Evolutionary conservation across 2,113 vertebrate species (phyloP).

Genomic region (Psittacula cyanocephala): DNA sequence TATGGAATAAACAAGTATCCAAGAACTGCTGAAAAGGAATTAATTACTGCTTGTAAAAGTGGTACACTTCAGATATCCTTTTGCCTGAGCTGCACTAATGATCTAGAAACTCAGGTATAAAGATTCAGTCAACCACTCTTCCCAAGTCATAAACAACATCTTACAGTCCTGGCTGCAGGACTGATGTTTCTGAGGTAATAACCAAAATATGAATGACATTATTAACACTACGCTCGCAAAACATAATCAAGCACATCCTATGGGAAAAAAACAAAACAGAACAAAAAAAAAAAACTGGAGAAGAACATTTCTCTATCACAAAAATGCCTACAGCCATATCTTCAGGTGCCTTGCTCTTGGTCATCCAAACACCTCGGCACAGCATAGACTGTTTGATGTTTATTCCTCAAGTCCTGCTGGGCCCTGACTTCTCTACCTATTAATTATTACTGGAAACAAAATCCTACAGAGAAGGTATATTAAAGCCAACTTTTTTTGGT

Average conservation of each 20-base stretch:
- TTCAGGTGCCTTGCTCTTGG: neutral
- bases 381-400: neutral
- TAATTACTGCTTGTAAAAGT: neutral
- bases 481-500: neutral
- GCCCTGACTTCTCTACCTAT: neutral
- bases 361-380: neutral
- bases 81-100: neutral
- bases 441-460: fast-evolving
- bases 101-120: neutral
- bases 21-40: neutral
- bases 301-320: neutral
- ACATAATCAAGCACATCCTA: neutral
- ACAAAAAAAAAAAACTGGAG: neutral
- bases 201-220: neutral
- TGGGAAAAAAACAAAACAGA: neutral
- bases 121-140: neutral
- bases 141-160: neutral
- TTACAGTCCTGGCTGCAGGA: neutral
- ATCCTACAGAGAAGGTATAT: neutral
- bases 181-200: neutral
- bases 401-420: neutral
- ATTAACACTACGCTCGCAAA: neutral
- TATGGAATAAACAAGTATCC: neutral
- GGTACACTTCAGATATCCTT: neutral
- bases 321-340: neutral